A percentile compares a stretch with the other conserved stretches of the same genome.
These are phyloP conservation scores for Thaumatotibia leucotreta DNA, from an alignment of 1,140 invertebrate species.

Conservation along the genomic window DNA sequence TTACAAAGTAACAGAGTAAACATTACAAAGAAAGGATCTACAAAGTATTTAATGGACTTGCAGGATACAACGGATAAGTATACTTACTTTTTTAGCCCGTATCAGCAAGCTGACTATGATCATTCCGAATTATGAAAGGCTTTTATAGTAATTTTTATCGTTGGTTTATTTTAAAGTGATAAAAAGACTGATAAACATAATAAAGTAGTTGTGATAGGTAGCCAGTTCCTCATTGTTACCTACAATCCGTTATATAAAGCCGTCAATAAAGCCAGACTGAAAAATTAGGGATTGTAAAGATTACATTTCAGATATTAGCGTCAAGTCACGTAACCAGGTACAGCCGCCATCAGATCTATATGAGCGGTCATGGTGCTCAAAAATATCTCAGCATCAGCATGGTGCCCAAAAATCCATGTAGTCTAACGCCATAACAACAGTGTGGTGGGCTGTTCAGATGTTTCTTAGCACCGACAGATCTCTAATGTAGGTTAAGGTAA, in stretches of 20 bases:
- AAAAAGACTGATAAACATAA: constrained; percentile 3
- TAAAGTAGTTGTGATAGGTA: neutral
- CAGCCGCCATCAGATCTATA: no score
- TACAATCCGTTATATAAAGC: neutral
- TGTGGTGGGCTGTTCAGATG: no score
- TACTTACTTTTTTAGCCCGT: constrained; percentile 7
- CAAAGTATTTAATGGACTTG: no score
- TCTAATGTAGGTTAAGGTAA: no score
- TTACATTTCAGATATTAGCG: no score
- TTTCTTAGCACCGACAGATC: no score
- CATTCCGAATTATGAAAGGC: neutral
- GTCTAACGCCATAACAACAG: no score
- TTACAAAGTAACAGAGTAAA: no score
- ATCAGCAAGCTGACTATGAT: constrained; percentile 17
- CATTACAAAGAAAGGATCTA: neutral
- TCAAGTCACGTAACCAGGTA: no score
- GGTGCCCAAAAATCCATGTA: no score
- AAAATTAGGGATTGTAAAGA: neutral
- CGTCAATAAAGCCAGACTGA: neutral
- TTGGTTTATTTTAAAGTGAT: neutral
- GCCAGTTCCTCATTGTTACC: neutral
- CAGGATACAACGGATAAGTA: neutral
- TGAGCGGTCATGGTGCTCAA: no score
- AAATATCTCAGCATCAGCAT: no score
- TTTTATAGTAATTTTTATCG: constrained; percentile 19